Evolutionary conservation across 2,797 vertebrate species (phyloP).

Genomic region (Rachycentron canadum): DNA sequence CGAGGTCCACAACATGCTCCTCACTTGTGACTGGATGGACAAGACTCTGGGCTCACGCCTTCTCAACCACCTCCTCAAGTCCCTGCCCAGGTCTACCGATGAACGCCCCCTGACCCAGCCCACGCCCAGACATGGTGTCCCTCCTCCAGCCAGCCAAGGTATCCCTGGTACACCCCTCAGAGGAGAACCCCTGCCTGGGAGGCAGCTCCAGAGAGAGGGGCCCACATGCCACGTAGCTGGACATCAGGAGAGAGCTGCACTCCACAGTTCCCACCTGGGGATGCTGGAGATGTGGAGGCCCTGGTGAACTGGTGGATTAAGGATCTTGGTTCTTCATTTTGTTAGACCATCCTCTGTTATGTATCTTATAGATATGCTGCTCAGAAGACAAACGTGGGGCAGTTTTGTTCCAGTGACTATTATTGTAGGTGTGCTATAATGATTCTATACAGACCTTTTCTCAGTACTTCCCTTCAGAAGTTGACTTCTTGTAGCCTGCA

Average conservation of each 20-base stretch:
- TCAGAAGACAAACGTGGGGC: slow-evolving; percentile 89
- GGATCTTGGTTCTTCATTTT: slow-evolving; percentile 62
- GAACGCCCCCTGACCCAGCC: slow-evolving; percentile 64
- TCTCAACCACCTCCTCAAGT: slow-evolving; percentile 91
- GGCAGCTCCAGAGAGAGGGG: slow-evolving; percentile 52
- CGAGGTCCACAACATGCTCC: slow-evolving; percentile 92
- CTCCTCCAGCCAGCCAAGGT: slow-evolving; percentile 26
- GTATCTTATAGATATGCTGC: slow-evolving; percentile 97
- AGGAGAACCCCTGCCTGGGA: slow-evolving; percentile 32
- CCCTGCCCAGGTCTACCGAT: slow-evolving; percentile 85
- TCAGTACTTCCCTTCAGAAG: slow-evolving; percentile 92
- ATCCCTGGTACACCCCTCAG: slow-evolving; percentile 32
- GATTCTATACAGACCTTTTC: slow-evolving; percentile 84
- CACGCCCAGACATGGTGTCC: slow-evolving; percentile 41
- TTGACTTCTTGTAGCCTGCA: slow-evolving; percentile 91
- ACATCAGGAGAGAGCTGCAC: slow-evolving; percentile 62
- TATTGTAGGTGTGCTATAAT: slow-evolving; percentile 85
- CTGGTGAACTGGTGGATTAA: slow-evolving; percentile 84
- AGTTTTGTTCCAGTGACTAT: slow-evolving; percentile 83
- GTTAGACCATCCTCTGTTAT: slow-evolving; percentile 87
- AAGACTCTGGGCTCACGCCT: slow-evolving; percentile 90
- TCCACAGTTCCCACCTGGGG: slow-evolving; percentile 78
- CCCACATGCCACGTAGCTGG: slow-evolving; percentile 40
- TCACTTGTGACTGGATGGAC: slow-evolving; percentile 94
- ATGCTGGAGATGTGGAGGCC: slow-evolving; percentile 93